Evolutionary conservation across 1,140 invertebrate genomes (phyloP), one percentile per base, ranked within the genome.

Genomic region (Diprion similis): DNA sequence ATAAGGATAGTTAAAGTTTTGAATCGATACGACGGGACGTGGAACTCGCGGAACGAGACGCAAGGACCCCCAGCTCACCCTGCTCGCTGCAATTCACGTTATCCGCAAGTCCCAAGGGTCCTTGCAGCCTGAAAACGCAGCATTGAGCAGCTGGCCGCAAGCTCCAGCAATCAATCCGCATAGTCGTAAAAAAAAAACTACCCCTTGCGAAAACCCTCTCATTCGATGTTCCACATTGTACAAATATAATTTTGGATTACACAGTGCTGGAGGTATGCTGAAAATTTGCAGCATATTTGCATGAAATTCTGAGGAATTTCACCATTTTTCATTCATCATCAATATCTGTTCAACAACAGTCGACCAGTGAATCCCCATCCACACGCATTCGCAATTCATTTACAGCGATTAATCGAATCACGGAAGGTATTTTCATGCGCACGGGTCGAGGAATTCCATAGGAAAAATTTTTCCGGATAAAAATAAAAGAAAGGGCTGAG

Each of bases 1-100:
- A 85, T 80, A 77, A 79, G 80, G 80, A 84, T 83, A 82, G 83
- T 86, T 82, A 81, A 85, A 86, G 82, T 85, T 87, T 84, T 82
- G 79, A 85, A 86, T 84, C 83, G 82, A 84, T 83, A 80, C 77
- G 24, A 37, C 24, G 72, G 67, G 79, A 79, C 76, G 71, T 73
- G 76, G 78, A 80, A 81, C 77, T 81, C 71, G 73, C 70, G 69
- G 71, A 74, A 76, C 73, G 67, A 37, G 70, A 46, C 73, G 66
- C 73, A 71, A 73, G 76, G 78, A 77, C 75, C 75, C 76, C 67
- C 75, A 78, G 75, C 78, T 79, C 77, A 67, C 72, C 76, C 71
- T 48, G 74, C 67, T 68, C 68, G 15, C 64, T 18, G 71, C 46
- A 37, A 6, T 37, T 37, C 70, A 46, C 67, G 59, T 75, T 66